A percentile compares a stretch with the other conserved stretches of the same genome.
These are phyloP conservation scores for Heliconius ethilla DNA, from an alignment of 2,888 invertebrate genomes.

Conservation along the genomic window DNA sequence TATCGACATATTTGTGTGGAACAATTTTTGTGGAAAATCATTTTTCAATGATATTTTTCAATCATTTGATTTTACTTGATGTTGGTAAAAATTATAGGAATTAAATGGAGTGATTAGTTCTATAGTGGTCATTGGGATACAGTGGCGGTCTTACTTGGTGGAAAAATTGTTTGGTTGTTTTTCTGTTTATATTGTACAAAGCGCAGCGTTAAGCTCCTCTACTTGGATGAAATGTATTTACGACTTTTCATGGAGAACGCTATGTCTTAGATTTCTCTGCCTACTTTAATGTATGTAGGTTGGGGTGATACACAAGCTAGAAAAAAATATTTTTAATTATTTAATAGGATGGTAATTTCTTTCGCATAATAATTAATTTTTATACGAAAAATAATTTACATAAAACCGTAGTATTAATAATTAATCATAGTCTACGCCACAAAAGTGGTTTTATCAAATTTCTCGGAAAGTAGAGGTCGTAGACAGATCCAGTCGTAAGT, in stretches of 20 bases:
- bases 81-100: neutral
- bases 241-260: neutral
- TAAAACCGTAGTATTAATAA: neutral
- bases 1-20: conserved; percentile 29
- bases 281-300: neutral
- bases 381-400: too few relatives aligned
- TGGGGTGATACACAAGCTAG: neutral
- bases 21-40: neutral
- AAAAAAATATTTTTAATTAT: neutral
- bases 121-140: neutral
- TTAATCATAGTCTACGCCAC: neutral
- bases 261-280: neutral
- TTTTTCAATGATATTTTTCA: neutral
- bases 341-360: too few relatives aligned
- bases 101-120: neutral
- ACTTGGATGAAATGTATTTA: neutral
- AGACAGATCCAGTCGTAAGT: too few relatives aligned
- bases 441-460: neutral
- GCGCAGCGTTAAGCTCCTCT: neutral
- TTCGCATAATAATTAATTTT: too few relatives aligned
- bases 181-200: neutral
- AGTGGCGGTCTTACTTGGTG: too few relatives aligned
- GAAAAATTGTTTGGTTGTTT: neutral
- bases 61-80: neutral
- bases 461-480: neutral